Evolutionary conservation across 2,888 invertebrate genomes (phyloP), one percentile per base, ranked within the genome.

Genomic region (Trichopria drosophilae): DNA sequence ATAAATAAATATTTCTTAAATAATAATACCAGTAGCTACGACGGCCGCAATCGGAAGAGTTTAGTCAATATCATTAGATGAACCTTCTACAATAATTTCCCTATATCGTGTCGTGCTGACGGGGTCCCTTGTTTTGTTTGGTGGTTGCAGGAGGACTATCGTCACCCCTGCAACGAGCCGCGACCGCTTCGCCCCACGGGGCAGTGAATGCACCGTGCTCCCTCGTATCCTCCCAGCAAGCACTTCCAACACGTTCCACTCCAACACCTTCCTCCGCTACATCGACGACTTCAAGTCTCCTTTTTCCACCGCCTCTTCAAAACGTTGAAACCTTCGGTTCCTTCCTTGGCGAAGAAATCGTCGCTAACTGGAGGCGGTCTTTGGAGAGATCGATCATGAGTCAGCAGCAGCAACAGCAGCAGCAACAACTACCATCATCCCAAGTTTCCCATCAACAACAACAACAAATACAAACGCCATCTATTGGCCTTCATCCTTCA

Each of bases 281-380:
- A 57, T 72, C 73, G 59, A 66, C 72, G 50, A 72, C 74, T 59
- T 76, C 78, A 59, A 75, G 76, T 55, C 75, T 77, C 55, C 78
- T 80, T 63, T 80, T 81, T 48, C 79, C 80, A 40, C 80, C 81
- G 57, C 79, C 81, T 58, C 80, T 84, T 65, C 83, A 84, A 73
- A 84, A 82, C 77, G 84, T 85, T 66, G 85, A 85, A 72, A 80
- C 82, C 66, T 85, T 86, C 80, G 87, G 87, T 78, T 83, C 84
- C 60, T 79, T 85, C 72, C 80, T 89, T 73, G 90, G 90, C 76
- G 88, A 89, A 76, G 89, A 90, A 76, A 85, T 90, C 76, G 90
- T 90, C 76, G 84, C 84, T 67, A 84, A 85, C 75, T 87, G 87
- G 85, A 82, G 87, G 71, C 83, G 85, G 66, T 84, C 84, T 66